Evolutionary conservation across 2,797 vertebrate species (phyloP), one percentile per base, ranked within the genome.

Genomic region (Antrozous pallidus): DNA sequence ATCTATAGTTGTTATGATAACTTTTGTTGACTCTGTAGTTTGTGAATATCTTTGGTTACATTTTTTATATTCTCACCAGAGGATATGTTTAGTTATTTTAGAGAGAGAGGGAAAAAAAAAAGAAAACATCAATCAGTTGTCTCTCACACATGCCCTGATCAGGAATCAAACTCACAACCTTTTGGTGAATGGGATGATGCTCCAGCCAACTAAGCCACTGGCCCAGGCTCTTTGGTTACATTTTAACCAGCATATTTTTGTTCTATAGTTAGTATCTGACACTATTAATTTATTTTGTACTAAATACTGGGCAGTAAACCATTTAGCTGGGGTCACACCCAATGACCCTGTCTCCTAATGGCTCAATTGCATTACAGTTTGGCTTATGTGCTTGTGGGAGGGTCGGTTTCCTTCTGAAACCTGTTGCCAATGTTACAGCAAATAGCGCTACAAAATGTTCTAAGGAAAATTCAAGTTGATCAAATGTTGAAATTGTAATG

Each of bases 221-320:
- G n/a, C 17, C 63, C 33, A 8, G 4, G n/a, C 42, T 89, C 93
- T 83, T 88, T 95, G 96, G 71, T 88, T 94, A 90, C 14, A 86
- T 67, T 96, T 96, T 93, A 95, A 94, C 61, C 89, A 88, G 51
- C 24, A 58, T 20, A n/a, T 67, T 91, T 96, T 92, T 93, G 16
- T 91, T 95, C 75, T 88, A 12, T 81, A 54, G 79, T 87, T 63
- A 82, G 58, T 79, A 71, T 96, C 80, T 93, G 92, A 97, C 71
- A 88, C 63, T 97, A 36, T 95, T 93, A 91, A 96, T 92, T 96
- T 97, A 95, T 93, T 93, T 93, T 82, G 31, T 88, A 79, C 86
- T 96, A 95, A 97, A 97, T 96, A 95, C 58, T 96, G 86, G 42
- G 36, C 89, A 95, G 89, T 95, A 90, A 97, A 94, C 92, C 96